A percentile compares a stretch with the other conserved stretches of the same genome.
Evolutionary conservation across 30 jellyfish, hydroid and myxozoan genomes (phyloP).

Genomic region (Cassiopea xamachana): DNA sequence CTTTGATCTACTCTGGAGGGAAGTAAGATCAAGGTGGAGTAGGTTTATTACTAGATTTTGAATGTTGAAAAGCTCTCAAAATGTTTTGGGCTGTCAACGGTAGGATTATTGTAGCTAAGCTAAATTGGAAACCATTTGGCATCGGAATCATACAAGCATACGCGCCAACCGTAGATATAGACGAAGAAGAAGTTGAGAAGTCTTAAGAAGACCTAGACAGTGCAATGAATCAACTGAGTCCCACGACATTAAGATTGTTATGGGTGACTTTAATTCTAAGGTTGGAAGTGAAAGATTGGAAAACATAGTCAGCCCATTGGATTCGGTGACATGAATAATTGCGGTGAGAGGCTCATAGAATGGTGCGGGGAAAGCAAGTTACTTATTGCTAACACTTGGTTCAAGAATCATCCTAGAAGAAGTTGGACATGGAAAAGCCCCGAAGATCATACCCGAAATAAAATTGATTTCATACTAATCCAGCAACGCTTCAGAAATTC

Average conservation of each 20-base stretch:
- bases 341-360: conserved; percentile 20
- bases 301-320: conserved; percentile 15
- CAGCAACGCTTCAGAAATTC: conserved; percentile 1
- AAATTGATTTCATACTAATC: conserved; percentile 34
- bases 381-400: conserved; percentile 22
- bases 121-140: conserved; percentile 21
- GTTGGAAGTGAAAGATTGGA: conserved; percentile 5
- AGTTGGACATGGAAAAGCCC: conserved; percentile 45
- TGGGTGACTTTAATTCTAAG: conserved; percentile 41
- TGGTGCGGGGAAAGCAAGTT: conserved; percentile 23
- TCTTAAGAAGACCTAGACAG: conserved; percentile 23
- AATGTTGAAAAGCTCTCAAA: background rate
- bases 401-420: conserved; percentile 26
- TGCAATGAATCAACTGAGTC: conserved; percentile 15
- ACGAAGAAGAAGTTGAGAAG: conserved; percentile 28
- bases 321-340: conserved; percentile 22
- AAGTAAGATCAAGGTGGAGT: conserved; percentile 32
- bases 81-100: conserved; percentile 23
- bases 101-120: background rate
- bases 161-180: conserved; percentile 37
- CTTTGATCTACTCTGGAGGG: conserved; percentile 10
- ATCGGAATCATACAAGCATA: conserved; percentile 9
- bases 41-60: conserved; percentile 1
- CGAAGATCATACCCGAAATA: conserved; percentile 20
- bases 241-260: conserved; percentile 18